Evolutionary conservation across 1,140 invertebrate genomes (phyloP).

Genomic region (Uloborus diversus): DNA sequence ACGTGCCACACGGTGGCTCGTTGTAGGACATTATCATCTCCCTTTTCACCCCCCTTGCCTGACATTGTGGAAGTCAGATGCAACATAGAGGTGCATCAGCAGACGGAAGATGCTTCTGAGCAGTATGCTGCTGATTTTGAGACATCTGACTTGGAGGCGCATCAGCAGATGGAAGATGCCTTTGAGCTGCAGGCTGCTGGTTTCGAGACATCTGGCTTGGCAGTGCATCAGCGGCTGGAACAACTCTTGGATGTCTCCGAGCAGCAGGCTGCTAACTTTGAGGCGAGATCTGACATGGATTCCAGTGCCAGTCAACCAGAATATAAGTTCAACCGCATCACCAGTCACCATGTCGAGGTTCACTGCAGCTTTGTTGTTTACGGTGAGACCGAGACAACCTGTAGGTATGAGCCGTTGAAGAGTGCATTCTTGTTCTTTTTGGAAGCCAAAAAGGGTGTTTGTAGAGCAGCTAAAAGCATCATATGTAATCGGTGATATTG

Average conservation of each 20-base stretch:
- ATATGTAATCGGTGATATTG: too few species aligned
- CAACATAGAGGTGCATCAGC: slow-evolving; percentile 52
- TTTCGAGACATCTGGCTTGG: background rate
- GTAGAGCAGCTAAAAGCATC: background rate
- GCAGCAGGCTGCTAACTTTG: background rate
- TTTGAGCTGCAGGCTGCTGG: background rate
- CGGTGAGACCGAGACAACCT: background rate
- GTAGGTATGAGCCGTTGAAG: background rate
- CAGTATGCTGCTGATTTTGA: background rate
- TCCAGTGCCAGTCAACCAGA: background rate
- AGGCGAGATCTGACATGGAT: background rate
- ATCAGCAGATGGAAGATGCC: background rate
- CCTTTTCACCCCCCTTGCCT: background rate
- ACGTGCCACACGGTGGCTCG: slow-evolving; percentile 44
- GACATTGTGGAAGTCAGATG: slow-evolving; percentile 43
- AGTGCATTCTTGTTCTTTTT: background rate
- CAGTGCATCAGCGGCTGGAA: background rate
- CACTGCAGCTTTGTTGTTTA: slow-evolving; percentile 17
- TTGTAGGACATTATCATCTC: slow-evolving; percentile 38
- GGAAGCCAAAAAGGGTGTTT: background rate
- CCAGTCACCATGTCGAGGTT: slow-evolving; percentile 34
- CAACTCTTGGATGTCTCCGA: background rate
- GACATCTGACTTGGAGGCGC: background rate
- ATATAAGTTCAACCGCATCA: slow-evolving; percentile 23
- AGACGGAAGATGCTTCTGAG: background rate